Percentiles rank a stretch among this genome's conserved stretches.
Evolutionary conservation across 2,797 vertebrate species (phyloP).

Genomic region (Rhynchotus rufescens): DNA sequence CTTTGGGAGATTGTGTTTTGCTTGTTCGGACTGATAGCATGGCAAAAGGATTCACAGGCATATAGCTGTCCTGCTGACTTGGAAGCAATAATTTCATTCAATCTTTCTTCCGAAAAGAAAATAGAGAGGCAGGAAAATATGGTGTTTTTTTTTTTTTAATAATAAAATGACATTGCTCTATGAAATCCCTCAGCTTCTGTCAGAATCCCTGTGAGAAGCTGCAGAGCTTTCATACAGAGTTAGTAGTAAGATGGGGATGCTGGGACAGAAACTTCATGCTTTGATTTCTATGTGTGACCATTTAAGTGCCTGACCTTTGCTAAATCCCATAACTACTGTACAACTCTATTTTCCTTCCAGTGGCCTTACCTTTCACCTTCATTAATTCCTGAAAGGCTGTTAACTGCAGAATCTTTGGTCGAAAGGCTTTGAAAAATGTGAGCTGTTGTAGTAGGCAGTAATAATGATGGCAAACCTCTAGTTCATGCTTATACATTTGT

Average conservation of each 20-base stretch:
- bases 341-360: constrained; percentile 15
- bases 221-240: background rate
- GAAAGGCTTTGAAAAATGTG: background rate
- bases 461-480: background rate
- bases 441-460: background rate
- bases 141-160: background rate
- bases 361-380: background rate
- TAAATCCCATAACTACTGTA: background rate
- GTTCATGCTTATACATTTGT: background rate
- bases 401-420: constrained; percentile 11
- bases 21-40: background rate
- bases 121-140: background rate
- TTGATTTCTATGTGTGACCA: background rate
- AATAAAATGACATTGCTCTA: background rate
- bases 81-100: background rate
- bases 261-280: background rate
- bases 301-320: background rate
- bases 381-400: constrained; percentile 1
- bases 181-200: background rate
- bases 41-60: background rate
- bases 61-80: background rate
- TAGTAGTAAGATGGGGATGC: background rate
- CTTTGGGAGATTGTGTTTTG: background rate
- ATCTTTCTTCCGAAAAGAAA: background rate
- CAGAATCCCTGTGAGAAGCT: background rate